A percentile compares a stretch with the other conserved stretches of the same genome.
Conservation (phyloP, 2,113 vertebrate species). For the Ptilorrhoa leucosticta region DNA sequence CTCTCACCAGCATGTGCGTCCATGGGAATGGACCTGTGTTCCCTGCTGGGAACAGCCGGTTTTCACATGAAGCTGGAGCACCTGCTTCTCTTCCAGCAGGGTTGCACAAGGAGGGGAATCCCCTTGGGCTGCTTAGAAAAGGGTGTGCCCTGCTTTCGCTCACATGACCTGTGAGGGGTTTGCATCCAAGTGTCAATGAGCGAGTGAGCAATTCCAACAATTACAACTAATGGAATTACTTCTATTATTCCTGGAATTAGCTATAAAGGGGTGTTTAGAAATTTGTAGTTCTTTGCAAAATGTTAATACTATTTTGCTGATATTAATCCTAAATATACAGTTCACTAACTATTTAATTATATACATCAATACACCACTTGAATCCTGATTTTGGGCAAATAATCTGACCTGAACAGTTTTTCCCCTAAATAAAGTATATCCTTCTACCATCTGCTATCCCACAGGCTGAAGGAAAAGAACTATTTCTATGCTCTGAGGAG, state of each 20-base stretch:
- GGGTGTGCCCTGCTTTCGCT: neutral
- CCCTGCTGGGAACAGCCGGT: neutral
- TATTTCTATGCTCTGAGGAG: neutral
- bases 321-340: neutral
- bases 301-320: neutral
- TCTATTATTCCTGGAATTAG: neutral
- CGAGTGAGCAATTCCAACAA: neutral
- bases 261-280: neutral
- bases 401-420: neutral
- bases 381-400: neutral
- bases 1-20: rapidly evolving
- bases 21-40: neutral
- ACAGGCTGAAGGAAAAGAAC: neutral
- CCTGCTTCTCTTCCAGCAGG: neutral
- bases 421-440: neutral
- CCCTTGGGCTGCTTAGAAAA: neutral
- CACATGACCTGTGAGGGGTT: neutral
- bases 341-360: neutral
- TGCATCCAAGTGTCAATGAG: neutral
- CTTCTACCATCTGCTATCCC: neutral
- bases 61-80: neutral
- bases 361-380: neutral
- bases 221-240: too few species aligned
- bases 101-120: neutral
- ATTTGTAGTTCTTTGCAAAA: neutral